phyloP scores from a whole-genome alignment of 2,888 invertebrate genomes.

The Tachina fera region DNA sequence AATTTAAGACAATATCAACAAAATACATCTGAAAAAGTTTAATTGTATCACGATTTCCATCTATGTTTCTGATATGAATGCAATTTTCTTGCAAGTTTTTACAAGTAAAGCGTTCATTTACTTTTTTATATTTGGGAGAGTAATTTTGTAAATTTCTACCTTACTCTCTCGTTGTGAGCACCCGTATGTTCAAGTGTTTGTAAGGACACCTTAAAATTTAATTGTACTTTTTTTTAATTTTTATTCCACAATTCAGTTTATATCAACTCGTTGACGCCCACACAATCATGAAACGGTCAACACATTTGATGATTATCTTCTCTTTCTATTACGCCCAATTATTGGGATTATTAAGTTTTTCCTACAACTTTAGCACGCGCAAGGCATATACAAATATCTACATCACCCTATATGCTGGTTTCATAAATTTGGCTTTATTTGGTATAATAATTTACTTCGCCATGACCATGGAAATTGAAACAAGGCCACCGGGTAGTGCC shows the following conservation, averaged over 20 bases:
- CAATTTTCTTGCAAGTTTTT: too few relatives aligned
- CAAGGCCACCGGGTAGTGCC: not conserved
- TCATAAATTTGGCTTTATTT: not conserved
- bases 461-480: not conserved
- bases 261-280: not conserved
- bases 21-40: too few relatives aligned
- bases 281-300: conserved; percentile 43
- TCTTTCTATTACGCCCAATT: conserved; percentile 23
- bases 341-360: conserved; percentile 39
- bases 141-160: too few relatives aligned
- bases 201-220: too few relatives aligned
- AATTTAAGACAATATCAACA: too few relatives aligned
- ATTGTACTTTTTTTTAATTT: too few relatives aligned
- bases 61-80: too few relatives aligned
- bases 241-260: not conserved
- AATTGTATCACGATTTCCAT: too few relatives aligned
- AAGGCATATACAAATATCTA: not conserved
- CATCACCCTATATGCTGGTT: not conserved
- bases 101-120: too few relatives aligned
- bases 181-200: too few relatives aligned
- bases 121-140: too few relatives aligned
- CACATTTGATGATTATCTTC: conserved; percentile 20
- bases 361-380: conserved; percentile 2
- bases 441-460: not conserved
- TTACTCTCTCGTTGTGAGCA: too few relatives aligned